Conservation (phyloP, 2,113 vertebrate species). For the Indicator maculatus region DNA sequence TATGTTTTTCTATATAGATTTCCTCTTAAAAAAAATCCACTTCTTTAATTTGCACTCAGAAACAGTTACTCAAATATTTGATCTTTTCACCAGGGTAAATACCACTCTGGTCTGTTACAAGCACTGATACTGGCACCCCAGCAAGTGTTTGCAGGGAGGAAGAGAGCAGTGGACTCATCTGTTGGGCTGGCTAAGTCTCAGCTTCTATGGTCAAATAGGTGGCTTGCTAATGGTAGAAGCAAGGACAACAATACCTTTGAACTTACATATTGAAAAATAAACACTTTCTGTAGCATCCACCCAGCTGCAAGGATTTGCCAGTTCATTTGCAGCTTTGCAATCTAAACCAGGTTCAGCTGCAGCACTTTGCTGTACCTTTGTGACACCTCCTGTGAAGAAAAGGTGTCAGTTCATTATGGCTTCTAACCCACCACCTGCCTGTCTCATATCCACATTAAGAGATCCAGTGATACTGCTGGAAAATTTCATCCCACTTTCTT, state of each 20-base stretch:
- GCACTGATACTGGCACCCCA: background rate
- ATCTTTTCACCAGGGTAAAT: background rate
- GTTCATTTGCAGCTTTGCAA: background rate
- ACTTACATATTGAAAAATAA: background rate
- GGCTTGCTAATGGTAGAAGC: background rate
- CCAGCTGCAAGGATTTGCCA: background rate
- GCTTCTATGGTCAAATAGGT: background rate
- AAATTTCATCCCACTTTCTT: conserved; percentile 7
- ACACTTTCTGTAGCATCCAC: background rate
- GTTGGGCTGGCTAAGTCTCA: rapidly evolving
- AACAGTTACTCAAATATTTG: background rate
- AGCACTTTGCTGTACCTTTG: background rate
- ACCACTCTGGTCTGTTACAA: background rate
- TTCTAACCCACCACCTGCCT: background rate
- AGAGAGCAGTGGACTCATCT: rapidly evolving
- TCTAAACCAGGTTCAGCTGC: background rate
- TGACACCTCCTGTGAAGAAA: background rate
- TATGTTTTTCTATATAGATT: background rate
- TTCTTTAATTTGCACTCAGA: background rate
- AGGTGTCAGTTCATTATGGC: background rate
- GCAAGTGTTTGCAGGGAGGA: background rate
- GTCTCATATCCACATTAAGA: background rate
- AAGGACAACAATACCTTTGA: background rate
- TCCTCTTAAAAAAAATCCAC: rapidly evolving
- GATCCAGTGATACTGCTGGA: background rate